A percentile compares a stretch with the other conserved stretches of the same genome.
Evolutionary conservation across 2,797 vertebrate species (phyloP).

Genomic region (Tenualosa ilisha): DNA sequence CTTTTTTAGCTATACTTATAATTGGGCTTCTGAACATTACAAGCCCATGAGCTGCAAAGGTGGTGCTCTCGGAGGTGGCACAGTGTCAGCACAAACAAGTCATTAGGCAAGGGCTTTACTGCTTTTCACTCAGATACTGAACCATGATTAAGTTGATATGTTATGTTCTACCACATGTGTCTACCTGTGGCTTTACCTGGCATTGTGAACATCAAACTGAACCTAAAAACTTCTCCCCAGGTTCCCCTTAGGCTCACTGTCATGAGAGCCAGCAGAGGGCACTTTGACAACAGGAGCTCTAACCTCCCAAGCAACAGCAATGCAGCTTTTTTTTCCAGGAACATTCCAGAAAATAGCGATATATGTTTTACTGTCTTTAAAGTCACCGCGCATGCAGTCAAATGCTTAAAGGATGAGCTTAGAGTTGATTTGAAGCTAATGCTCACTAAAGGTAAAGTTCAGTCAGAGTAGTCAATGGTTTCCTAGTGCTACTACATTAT

Average conservation of each 20-base stretch:
- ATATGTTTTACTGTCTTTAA: neutral
- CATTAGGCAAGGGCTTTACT: neutral
- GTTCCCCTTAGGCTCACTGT: neutral
- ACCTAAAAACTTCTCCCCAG: neutral
- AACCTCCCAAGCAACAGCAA: neutral
- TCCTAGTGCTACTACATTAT: neutral
- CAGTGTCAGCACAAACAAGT: neutral
- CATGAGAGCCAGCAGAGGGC: constrained; percentile 20
- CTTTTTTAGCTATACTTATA: neutral
- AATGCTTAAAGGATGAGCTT: neutral
- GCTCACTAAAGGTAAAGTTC: neutral
- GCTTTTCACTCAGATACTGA: neutral
- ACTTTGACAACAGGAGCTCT: neutral
- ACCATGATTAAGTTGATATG: neutral
- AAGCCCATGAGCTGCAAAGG: neutral
- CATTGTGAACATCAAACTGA: neutral
- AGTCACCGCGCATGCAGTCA: neutral
- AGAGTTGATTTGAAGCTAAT: neutral
- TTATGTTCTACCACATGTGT: neutral
- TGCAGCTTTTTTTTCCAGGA: neutral
- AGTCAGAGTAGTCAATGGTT: neutral
- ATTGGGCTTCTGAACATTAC: neutral
- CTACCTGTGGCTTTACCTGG: neutral
- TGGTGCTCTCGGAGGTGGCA: neutral
- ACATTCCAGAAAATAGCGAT: neutral